Evolutionary conservation across 2,797 vertebrate genomes (phyloP), one percentile per base, ranked within the genome.

Genomic region (Mormyrops boulengeri): DNA sequence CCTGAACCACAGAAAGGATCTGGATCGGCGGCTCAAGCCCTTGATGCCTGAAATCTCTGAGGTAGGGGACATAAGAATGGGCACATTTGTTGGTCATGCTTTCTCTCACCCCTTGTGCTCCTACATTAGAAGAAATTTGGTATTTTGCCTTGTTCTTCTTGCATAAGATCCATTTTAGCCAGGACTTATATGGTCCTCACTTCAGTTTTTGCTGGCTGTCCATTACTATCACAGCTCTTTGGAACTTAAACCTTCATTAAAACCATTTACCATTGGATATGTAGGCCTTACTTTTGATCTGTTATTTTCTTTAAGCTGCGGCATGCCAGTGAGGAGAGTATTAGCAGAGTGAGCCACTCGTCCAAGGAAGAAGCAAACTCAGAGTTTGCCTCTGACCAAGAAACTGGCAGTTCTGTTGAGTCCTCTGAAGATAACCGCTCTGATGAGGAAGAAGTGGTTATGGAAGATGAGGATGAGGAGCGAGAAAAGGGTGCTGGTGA

Each of bases 341-440:
- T 22, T 52, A 89, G 91, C 93, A 94, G 95, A 85, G 93, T 94
- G 89, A 99, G 97, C 92, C 97, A 97, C 86, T 95, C 97, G 85
- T 97, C 97, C 87, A 98, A 97, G 88, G 96, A 97, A 34, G 96
- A 96, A 47, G 96, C 95, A 91, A 97, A 97, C 91, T 99, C 98
- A 88, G 98, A 97, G 0, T 98, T 97, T 90, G 97, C 93, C 22
- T 97, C 97, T 0, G 97, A 97, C 88, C 96, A 93, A 0, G 97
- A 97, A 89, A 96, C 96, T 12, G 97, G 96, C 88, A 97, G 96
- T 91, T 97, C 96, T 34, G 97, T 94, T 66, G 96, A 96, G 53
- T 97, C 97, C 91, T 97, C 97, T 50, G 93, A 93, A 52, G 95
- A 95, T 4, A 96, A 96, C 92, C 95, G 93, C 89, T 96, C 96